Evolutionary conservation across 2,797 vertebrate genomes (phyloP).

Genomic region (Epinephelus awoara): DNA sequence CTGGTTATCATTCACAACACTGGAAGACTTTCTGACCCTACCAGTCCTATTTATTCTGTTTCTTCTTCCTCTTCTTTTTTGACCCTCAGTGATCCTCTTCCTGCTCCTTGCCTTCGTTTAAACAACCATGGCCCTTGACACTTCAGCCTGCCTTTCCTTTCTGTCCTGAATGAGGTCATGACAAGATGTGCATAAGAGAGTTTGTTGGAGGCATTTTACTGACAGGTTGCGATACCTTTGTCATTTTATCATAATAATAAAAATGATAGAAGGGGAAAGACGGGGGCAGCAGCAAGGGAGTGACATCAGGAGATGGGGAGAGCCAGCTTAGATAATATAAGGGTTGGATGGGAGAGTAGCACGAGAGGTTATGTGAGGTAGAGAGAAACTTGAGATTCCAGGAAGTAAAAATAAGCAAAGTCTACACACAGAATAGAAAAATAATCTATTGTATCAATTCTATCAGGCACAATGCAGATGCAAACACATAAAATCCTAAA

Average conservation of each 20-base stretch:
- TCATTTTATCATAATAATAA: slow-evolving; percentile 37
- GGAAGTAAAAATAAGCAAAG: background rate
- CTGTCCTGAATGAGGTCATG: slow-evolving; percentile 19
- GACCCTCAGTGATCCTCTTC: slow-evolving; percentile 8
- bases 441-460: background rate
- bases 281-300: slow-evolving; percentile 10
- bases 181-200: background rate
- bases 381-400: slow-evolving; percentile 3
- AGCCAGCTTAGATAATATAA: background rate
- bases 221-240: slow-evolving; percentile 3
- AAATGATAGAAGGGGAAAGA: slow-evolving; percentile 6
- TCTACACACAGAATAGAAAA: background rate
- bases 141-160: slow-evolving; percentile 11
- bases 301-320: slow-evolving; percentile 10
- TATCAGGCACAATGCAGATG: background rate
- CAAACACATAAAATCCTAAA: background rate
- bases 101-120: background rate
- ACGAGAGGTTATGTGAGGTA: slow-evolving; percentile 4
- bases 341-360: background rate
- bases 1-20: slow-evolving; percentile 4
- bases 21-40: slow-evolving; percentile 20
- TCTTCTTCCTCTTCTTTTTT: background rate
- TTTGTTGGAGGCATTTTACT: slow-evolving; percentile 15
- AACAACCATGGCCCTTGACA: slow-evolving; percentile 1
- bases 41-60: slow-evolving; percentile 4